phyloP scores from a whole-genome alignment of 2,888 invertebrate species.

The Diploptera punctata region DNA sequence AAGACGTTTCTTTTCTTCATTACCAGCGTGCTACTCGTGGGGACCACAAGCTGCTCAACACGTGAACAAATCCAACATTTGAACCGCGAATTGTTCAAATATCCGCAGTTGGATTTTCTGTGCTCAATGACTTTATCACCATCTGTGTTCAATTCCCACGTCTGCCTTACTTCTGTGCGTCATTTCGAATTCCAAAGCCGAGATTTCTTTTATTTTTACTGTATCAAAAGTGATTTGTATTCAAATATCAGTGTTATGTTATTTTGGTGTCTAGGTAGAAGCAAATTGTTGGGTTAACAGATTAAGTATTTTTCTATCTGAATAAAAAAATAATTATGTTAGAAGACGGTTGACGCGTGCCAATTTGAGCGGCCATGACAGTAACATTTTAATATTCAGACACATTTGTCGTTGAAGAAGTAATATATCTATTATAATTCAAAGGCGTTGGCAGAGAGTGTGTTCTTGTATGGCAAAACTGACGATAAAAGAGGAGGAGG shows the following conservation, averaged over 20 bases:
- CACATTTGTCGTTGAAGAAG: not conserved
- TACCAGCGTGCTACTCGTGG: not conserved
- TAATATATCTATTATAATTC: not conserved
- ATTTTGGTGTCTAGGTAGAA: too few relatives aligned
- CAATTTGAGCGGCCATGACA: not conserved
- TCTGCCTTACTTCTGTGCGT: too few relatives aligned
- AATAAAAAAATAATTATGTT: too few relatives aligned
- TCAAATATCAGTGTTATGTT: too few relatives aligned
- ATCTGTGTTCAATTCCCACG: too few relatives aligned
- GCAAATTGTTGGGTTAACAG: too few relatives aligned
- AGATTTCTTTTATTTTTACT: too few relatives aligned
- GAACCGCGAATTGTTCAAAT: not conserved
- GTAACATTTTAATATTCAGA: not conserved
- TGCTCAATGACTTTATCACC: not conserved
- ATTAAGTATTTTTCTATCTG: too few relatives aligned
- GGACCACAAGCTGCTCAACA: not conserved
- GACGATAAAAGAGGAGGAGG: not conserved
- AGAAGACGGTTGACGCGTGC: not conserved
- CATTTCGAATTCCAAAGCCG: too few relatives aligned
- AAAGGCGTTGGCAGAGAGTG: not conserved
- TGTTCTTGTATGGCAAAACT: constrained; percentile 15
- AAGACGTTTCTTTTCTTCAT: not conserved
- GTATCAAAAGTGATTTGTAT: too few relatives aligned
- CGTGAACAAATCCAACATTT: not conserved
- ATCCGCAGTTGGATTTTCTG: not conserved